phyloP scores from a whole-genome alignment of 2,797 vertebrate species.

The Scyliorhinus canicula region DNA sequence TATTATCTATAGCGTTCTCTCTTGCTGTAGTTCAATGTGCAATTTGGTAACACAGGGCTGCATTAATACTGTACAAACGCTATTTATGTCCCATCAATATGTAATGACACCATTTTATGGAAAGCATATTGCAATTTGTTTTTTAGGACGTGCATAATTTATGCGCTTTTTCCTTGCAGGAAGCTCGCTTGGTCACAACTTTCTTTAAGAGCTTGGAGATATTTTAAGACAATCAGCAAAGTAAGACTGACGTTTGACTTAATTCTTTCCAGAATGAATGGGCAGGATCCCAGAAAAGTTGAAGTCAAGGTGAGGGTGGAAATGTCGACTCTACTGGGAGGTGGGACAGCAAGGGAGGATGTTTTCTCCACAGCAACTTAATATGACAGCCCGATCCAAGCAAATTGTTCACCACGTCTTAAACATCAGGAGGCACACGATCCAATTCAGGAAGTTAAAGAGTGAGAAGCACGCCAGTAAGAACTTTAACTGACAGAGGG shows the following conservation, averaged over 20 bases:
- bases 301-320: neutral
- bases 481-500: neutral
- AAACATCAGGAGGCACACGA: neutral
- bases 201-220: neutral
- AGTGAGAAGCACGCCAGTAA: neutral
- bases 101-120: neutral
- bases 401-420: neutral
- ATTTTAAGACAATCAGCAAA: neutral
- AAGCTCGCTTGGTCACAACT: neutral
- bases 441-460: neutral
- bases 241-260: neutral
- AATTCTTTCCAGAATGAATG: neutral
- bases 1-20: neutral
- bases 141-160: neutral
- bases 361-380: neutral
- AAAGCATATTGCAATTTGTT: neutral
- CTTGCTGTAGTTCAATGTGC: neutral
- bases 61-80: neutral
- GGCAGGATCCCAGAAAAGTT: neutral
- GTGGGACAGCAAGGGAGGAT: no score
- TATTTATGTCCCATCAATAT: neutral
- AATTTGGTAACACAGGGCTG: neutral
- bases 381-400: neutral
- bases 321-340: neutral
- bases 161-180: neutral